Conservation (phyloP, 1,140 invertebrate genomes). For the Antheraea mylitta region DNA sequence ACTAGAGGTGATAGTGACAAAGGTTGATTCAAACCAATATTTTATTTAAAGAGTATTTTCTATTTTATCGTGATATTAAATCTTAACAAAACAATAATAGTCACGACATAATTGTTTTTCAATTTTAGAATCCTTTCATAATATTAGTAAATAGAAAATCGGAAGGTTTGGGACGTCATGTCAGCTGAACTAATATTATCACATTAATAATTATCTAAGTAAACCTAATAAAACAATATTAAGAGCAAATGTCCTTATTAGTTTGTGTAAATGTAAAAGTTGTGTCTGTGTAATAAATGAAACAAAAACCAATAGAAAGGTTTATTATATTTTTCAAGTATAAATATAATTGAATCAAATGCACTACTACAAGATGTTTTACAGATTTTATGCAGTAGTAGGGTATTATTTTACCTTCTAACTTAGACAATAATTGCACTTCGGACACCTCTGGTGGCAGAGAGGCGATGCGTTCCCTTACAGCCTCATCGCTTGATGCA, state of each 20-base stretch:
- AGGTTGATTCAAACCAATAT: no score
- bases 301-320: slow-evolving; percentile 35
- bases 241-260: background rate
- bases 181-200: no score
- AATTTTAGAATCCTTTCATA: no score
- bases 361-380: slow-evolving; percentile 11
- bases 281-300: slow-evolving; percentile 36
- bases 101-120: no score
- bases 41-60: no score
- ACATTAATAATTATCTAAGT: no score
- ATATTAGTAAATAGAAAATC: no score
- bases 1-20: no score
- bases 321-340: slow-evolving; percentile 13
- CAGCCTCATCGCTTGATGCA: slow-evolving; percentile 94
- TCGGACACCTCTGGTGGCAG: slow-evolving; percentile 97
- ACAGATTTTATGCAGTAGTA: slow-evolving; percentile 24
- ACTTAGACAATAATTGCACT: slow-evolving; percentile 89
- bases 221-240: background rate
- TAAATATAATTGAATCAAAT: slow-evolving; percentile 5
- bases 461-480: slow-evolving; percentile 95
- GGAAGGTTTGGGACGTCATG: no score
- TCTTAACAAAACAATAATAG: no score
- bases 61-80: no score
- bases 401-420: slow-evolving; percentile 82
- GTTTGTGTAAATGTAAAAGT: background rate